A percentile compares a stretch with the other conserved stretches of the same genome.
Evolutionary conservation across 2,113 vertebrate species (phyloP).

Genomic region (Hiodon alosoides): DNA sequence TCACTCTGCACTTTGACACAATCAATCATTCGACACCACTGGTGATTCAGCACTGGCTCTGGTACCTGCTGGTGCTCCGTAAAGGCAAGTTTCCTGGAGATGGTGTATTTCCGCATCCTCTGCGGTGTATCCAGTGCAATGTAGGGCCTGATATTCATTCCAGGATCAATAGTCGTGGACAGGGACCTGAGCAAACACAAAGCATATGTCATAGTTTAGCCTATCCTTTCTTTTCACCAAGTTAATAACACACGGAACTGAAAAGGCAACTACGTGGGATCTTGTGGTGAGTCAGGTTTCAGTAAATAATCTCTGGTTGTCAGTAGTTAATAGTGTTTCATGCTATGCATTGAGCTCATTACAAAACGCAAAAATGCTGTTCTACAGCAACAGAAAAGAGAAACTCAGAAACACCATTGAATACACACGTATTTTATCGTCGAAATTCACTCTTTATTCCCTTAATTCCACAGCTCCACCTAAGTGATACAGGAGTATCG

Average conservation of each 20-base stretch:
- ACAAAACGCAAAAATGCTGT: background rate
- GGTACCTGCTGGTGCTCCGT: conserved; percentile 31
- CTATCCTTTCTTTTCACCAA: no score
- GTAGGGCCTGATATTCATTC: conserved; percentile 41
- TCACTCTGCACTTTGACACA: no score
- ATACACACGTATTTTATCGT: conserved; percentile 6
- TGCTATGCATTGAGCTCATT: background rate
- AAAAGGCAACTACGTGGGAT: no score
- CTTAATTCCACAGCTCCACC: conserved; percentile 66
- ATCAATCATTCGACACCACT: no score
- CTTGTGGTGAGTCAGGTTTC: no score
- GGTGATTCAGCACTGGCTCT: background rate
- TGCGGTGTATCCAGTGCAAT: conserved; percentile 44
- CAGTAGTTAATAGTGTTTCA: background rate
- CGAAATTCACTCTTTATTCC: conserved; percentile 65
- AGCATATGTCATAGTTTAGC: conserved; percentile 25
- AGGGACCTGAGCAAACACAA: conserved; percentile 45
- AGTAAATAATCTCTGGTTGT: no score
- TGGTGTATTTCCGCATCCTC: conserved; percentile 35
- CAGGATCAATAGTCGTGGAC: conserved; percentile 48
- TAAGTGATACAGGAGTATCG: conserved; percentile 55
- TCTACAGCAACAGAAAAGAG: no score
- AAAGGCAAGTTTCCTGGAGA: conserved; percentile 18
- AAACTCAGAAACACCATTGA: background rate
- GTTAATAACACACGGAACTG: no score